Evolutionary conservation across 2,797 vertebrate species (phyloP).

Genomic region (Acipenser ruthenus): DNA sequence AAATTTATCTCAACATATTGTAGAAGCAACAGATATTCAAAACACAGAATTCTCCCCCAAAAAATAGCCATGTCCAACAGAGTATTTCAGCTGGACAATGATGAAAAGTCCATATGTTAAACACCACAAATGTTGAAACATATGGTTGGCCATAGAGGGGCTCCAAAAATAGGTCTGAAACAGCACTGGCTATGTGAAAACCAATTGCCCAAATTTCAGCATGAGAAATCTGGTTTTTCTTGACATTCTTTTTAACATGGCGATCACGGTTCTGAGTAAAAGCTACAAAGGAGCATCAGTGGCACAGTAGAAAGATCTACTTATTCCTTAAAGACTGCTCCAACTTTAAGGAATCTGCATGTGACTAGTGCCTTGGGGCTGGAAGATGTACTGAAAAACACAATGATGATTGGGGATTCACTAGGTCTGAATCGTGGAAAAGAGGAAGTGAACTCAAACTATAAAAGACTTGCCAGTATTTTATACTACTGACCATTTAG

Average conservation of each 20-base stretch:
- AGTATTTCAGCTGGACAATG: slow-evolving; percentile 80
- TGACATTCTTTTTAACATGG: slow-evolving; percentile 67
- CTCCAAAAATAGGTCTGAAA: slow-evolving; percentile 91
- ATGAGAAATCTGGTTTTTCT: slow-evolving; percentile 66
- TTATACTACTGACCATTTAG: no score
- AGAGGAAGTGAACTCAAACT: no score
- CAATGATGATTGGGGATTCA: slow-evolving; percentile 46
- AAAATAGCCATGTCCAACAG: slow-evolving; percentile 56
- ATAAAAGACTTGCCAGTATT: no score
- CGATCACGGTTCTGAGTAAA: slow-evolving; percentile 40
- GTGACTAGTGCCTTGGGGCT: slow-evolving; percentile 45
- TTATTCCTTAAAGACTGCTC: no score
- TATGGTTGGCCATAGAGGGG: slow-evolving; percentile 74
- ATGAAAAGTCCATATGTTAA: slow-evolving; percentile 94
- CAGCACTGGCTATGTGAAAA: slow-evolving; percentile 74
- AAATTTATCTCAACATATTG: no score
- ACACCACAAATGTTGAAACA: slow-evolving; percentile 83
- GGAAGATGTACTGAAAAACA: slow-evolving; percentile 55
- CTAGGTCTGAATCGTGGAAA: slow-evolving; percentile 34
- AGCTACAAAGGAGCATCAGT: slow-evolving; percentile 35
- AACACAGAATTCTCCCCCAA: no score
- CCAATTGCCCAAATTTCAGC: slow-evolving; percentile 82
- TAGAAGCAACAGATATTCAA: no score
- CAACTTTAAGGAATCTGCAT: slow-evolving; percentile 54
- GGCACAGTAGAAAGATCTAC: neutral